A percentile compares a stretch with the other conserved stretches of the same genome.
phyloP scores from a whole-genome alignment of 2,113 vertebrate species.

The Rhinopomastus cyanomelas region DNA sequence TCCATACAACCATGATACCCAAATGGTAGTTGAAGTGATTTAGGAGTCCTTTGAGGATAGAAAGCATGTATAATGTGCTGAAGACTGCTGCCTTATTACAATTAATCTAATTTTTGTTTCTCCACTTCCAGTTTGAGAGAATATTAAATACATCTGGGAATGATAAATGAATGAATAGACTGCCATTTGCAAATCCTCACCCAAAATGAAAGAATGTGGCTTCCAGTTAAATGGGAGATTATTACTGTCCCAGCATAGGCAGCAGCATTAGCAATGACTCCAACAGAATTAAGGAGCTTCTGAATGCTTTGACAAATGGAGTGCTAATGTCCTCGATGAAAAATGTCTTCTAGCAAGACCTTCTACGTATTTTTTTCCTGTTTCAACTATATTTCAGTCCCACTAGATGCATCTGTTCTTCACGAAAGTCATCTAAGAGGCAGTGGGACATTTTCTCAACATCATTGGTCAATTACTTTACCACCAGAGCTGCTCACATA shows the following conservation, averaged over 20 bases:
- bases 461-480: not conserved
- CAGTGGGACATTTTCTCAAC: not conserved
- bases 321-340: constrained; percentile 46
- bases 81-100: not conserved
- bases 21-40: not conserved
- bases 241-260: constrained; percentile 15
- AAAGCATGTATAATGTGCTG: not conserved
- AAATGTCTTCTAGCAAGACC: not conserved
- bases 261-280: not conserved
- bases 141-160: constrained; percentile 49
- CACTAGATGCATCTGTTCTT: not conserved
- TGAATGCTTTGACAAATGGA: constrained; percentile 51
- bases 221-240: constrained; percentile 32
- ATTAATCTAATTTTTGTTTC: constrained; percentile 36
- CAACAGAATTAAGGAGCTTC: constrained; percentile 29
- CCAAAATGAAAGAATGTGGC: constrained; percentile 33
- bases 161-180: constrained; percentile 48
- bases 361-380: constrained; percentile 9
- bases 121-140: constrained; percentile 16
- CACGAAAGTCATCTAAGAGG: not conserved
- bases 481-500: not conserved
- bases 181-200: constrained; percentile 57
- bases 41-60: not conserved
- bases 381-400: not conserved
- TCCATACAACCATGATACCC: not conserved